Evolutionary conservation across 2,113 vertebrate genomes (phyloP).

Genomic region (Hydrolagus affinis): DNA sequence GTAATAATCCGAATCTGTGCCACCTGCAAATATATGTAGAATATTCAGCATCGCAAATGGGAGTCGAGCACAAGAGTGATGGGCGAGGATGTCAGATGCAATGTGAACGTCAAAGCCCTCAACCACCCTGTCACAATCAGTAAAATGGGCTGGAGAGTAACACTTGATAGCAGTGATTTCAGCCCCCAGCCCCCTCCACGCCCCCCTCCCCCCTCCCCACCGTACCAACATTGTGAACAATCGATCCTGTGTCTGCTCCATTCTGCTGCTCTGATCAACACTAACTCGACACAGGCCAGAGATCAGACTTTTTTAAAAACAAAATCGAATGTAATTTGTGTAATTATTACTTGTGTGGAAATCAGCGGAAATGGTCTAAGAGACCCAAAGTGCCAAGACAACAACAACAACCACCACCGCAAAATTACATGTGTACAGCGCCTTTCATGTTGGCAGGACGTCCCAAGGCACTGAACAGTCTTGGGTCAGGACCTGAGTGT

Average conservation of each 20-base stretch:
- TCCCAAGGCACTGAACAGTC: too few species aligned
- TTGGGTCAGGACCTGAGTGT: too few species aligned
- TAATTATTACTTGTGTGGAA: too few species aligned
- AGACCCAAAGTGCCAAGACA: too few species aligned
- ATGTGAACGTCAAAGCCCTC: background rate
- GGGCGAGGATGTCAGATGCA: slow-evolving; percentile 14
- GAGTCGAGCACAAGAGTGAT: background rate
- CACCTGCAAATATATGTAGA: background rate
- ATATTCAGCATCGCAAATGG: background rate
- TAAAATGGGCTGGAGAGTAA: background rate
- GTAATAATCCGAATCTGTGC: background rate
- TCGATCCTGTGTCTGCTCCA: background rate
- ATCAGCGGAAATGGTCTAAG: too few species aligned
- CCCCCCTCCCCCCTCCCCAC: background rate
- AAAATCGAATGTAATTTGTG: too few species aligned
- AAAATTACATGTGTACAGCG: too few species aligned
- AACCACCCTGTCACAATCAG: background rate
- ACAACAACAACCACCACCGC: too few species aligned
- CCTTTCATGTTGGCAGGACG: too few species aligned
- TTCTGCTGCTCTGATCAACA: background rate
- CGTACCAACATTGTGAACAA: background rate
- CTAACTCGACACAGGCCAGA: too few species aligned
- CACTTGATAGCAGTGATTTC: background rate
- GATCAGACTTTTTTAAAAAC: too few species aligned
- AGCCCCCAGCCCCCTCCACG: background rate